Base-by-base conservation (phyloP, 2,888 invertebrate genomes). In the Ypsolopha sequella region DNA sequence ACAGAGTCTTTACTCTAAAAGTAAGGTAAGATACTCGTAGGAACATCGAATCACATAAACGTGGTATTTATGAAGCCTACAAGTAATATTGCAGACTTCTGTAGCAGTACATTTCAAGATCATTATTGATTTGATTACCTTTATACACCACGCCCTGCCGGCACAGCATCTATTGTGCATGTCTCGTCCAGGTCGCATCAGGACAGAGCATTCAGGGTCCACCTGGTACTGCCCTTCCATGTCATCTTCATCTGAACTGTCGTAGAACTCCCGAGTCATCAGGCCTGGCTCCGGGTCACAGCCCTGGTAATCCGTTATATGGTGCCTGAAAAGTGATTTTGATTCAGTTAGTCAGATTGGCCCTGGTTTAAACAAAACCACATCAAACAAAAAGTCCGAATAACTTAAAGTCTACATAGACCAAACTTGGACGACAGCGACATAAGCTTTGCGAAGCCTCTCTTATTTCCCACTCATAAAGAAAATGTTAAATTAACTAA, bases 61-160 rank as follows among this genome's bases (percentile, higher is more conserved):
- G 24, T 24, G 24, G 24, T 3, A 3, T 24, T 24, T 4, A 24
- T 24, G 24, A 24, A 24, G 24, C 24, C 24, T 24, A 24, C 4
- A 4, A 24, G 4, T 24, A n/a, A 24, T 24, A 24, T 24, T 24
- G 24, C 24, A 24, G 24, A 24, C 24, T 24, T 24, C 24, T 24
- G 24, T 3, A 24, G 24, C 4, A 24, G n/a, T 4, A 24, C 4
- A 24, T 24, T 24, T 24, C 24, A 24, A 24, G 24, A 24, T 3
- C 2, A 24, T 24, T 24, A 24, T 3, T 24, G 24, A 60, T 60
- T 3, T 24, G 24, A 60, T 60, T 71, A 92, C 93, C 88, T 91
- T 92, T 50, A 96, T 95, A 74, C 96, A 96, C 96, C 96, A 96
- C 45, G 95, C 89, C 69, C 91, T 90, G 54, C 95, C 94, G 36